Conservation (phyloP, 2,797 vertebrate species). For the Alauda arvensis region DNA sequence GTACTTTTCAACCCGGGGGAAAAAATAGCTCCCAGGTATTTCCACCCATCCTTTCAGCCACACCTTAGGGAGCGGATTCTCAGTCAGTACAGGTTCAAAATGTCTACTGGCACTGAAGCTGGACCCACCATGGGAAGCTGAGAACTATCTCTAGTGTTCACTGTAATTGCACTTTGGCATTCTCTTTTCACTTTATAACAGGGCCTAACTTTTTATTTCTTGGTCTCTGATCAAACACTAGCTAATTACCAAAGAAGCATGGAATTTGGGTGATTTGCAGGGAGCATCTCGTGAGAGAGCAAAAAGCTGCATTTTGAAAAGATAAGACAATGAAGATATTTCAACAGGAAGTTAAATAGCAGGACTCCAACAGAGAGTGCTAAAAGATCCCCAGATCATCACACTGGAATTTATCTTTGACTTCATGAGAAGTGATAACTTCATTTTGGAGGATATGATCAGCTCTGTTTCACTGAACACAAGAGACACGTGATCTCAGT, state of each 20-base stretch:
- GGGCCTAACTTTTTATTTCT: neutral
- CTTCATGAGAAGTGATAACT: neutral
- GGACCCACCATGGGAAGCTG: neutral
- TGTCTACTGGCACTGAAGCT: neutral
- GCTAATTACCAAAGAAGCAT: neutral
- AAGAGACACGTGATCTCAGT: neutral
- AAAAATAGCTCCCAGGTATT: neutral
- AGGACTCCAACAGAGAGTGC: neutral
- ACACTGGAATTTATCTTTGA: neutral
- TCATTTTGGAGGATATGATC: neutral
- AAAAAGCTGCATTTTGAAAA: conserved; percentile 5
- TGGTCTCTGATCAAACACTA: neutral
- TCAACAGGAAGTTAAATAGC: neutral
- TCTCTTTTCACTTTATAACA: neutral
- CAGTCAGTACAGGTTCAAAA: neutral
- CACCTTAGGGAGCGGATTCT: neutral
- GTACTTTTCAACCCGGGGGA: neutral
- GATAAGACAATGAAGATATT: neutral
- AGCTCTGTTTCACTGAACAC: neutral
- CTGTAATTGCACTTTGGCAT: neutral
- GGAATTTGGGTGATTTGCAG: neutral
- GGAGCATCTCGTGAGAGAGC: neutral
- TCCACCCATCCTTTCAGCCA: neutral
- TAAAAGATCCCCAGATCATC: neutral
- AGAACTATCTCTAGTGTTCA: neutral